Base-by-base conservation (phyloP, 1,140 invertebrate species). In the Papilio aristodemus region DNA sequence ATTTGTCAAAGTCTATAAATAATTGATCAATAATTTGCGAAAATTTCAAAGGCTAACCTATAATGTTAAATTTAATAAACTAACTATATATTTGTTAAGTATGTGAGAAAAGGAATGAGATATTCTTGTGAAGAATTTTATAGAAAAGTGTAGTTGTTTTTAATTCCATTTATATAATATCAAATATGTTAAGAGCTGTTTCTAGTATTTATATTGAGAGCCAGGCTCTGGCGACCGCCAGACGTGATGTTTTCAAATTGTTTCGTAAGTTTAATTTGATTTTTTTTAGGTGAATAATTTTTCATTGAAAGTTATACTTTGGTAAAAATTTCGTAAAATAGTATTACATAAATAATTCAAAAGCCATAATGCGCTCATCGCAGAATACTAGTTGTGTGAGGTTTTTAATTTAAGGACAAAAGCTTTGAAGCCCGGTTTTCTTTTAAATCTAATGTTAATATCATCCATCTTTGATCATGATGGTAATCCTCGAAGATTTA, bases 161-260 rank as follows among this genome's bases (percentile, higher is more conserved):
- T 25, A 19, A 13, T 43, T 32, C 11, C 41, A 46, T 25, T 66
- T 9, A 37, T 39, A 62, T 39, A 10, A 19, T 14, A 19, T 32
- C 27, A 66, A 80, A 19, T 39, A 84, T 86, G 84, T 73, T 86
- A 62, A 81, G 84, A 71, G 81, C 81, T 13, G 75, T 84, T 70
- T 80, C 78, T 10, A 72, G 72, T n/a, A 70, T 83, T 71, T 81
- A 73, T 63, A 71, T 79, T 11, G 82, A 86, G 67, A 71, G 81
- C 11, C 76, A 77, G 70, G 70, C 76, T 9, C 58, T 81, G 46
- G 75, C 70, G 13, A 46, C 60, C n/a, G 64, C 70, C n/a, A 73
- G 81, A 68, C 76, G 77, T 59, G 84, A 86, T 76, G 71, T 78
- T 58, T 81, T 77, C 57, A 84, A 83, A 75, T 64, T 79, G 38